These are phyloP conservation scores for Ambastaia sidthimunki DNA, from an alignment of 2,797 vertebrate species.

Conservation along the genomic window DNA sequence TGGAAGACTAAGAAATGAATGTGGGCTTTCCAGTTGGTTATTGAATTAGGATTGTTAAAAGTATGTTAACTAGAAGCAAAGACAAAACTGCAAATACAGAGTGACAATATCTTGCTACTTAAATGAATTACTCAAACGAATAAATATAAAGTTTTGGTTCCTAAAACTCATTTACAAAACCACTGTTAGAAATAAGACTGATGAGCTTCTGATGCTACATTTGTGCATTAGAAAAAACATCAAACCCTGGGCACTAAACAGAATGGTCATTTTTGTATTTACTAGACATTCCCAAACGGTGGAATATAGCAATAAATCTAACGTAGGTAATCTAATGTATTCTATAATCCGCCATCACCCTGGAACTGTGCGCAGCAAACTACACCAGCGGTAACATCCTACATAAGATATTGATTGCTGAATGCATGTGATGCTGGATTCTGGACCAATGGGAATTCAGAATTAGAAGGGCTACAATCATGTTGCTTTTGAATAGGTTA, in stretches of 20 bases:
- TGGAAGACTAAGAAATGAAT: slow-evolving; percentile 83
- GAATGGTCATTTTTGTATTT: background rate
- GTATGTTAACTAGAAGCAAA: slow-evolving; percentile 85
- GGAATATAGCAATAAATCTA: slow-evolving; percentile 42
- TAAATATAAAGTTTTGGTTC: slow-evolving; percentile 57
- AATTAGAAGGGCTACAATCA: background rate
- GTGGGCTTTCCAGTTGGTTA: slow-evolving; percentile 90
- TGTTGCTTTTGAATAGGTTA: background rate
- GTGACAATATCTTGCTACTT: slow-evolving; percentile 54
- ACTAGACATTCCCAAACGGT: slow-evolving; percentile 51
- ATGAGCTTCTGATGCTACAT: slow-evolving; percentile 55
- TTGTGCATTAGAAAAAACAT: slow-evolving; percentile 38
- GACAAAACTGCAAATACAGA: slow-evolving; percentile 87
- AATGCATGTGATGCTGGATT: background rate
- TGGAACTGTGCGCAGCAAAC: background rate
- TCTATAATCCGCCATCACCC: background rate
- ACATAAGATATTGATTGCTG: background rate
- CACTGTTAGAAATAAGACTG: slow-evolving; percentile 50
- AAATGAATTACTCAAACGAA: slow-evolving; percentile 54
- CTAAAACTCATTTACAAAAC: slow-evolving; percentile 50
- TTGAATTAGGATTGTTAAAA: slow-evolving; percentile 83
- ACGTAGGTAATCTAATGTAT: background rate
- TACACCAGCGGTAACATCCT: background rate
- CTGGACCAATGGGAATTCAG: background rate
- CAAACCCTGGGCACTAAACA: slow-evolving; percentile 27